These are phyloP conservation scores for Hipposideros armiger DNA, from an alignment of 2,113 vertebrate species.

Conservation along the genomic window DNA sequence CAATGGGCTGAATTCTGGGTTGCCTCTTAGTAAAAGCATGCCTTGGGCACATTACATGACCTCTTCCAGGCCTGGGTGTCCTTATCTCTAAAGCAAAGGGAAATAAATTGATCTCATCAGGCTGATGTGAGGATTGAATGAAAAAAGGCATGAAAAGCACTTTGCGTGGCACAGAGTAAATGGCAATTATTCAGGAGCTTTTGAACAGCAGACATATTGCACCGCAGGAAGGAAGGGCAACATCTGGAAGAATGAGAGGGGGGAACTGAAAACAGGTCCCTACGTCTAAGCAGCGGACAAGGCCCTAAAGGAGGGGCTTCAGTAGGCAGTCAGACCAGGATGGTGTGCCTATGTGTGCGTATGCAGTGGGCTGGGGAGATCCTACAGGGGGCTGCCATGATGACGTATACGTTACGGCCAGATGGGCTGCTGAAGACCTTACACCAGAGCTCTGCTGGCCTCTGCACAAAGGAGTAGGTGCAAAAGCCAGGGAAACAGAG, in stretches of 20 bases:
- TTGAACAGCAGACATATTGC: not conserved
- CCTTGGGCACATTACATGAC: not conserved
- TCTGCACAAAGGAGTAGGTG: not conserved
- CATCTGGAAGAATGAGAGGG: not conserved
- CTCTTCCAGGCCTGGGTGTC: not conserved
- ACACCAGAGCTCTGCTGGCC: not conserved
- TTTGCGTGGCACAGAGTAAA: not conserved
- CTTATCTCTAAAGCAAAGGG: not conserved
- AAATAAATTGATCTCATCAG: not conserved
- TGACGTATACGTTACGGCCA: not conserved
- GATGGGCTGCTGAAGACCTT: not conserved
- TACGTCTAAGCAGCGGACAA: constrained; percentile 19
- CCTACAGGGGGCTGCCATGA: not conserved
- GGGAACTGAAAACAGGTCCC: not conserved
- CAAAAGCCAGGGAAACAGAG: not conserved
- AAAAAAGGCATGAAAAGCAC: not conserved
- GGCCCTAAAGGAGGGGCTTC: not conserved
- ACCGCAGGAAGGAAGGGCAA: not conserved
- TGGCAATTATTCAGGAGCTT: not conserved
- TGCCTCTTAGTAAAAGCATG: not conserved
- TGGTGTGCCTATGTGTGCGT: not conserved
- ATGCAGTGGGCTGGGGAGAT: not conserved
- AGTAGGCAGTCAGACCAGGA: not conserved
- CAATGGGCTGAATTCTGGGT: constrained; percentile 5
- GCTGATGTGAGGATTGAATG: not conserved